Evolutionary conservation across 2,888 invertebrate species (phyloP).

Genomic region (Epistrophe eligans): DNA sequence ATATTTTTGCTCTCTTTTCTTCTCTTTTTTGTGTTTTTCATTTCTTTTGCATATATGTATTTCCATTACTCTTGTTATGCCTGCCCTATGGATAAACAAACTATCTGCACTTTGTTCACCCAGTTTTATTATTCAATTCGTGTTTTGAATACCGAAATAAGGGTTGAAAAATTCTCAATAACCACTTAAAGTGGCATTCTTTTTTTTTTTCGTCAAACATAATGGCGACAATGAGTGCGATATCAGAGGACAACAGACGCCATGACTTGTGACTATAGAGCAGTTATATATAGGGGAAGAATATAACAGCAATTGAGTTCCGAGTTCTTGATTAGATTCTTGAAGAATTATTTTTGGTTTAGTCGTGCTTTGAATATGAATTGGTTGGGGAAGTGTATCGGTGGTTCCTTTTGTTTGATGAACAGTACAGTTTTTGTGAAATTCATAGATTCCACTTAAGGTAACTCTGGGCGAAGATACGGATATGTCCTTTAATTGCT

Average conservation of each 20-base stretch:
- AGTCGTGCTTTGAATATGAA: slow-evolving; percentile 57
- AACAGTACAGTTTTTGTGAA: not conserved
- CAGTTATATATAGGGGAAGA: not conserved
- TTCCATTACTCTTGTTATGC: slow-evolving; percentile 7
- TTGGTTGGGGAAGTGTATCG: not conserved
- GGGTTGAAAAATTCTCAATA: slow-evolving; percentile 51
- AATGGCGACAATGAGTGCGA: slow-evolving; percentile 1
- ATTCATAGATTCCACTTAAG: too few species aligned
- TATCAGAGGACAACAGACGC: not conserved
- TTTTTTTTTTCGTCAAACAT: not conserved
- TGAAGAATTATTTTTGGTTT: slow-evolving; percentile 56
- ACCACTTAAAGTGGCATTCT: slow-evolving; percentile 58
- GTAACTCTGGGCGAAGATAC: too few species aligned
- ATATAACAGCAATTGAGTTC: not conserved
- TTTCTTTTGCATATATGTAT: slow-evolving; percentile 28
- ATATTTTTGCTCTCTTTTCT: slow-evolving; percentile 34
- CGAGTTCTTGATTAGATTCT: slow-evolving; percentile 57
- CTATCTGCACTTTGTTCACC: slow-evolving; percentile 15
- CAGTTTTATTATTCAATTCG: slow-evolving; percentile 63
- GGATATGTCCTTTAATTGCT: too few species aligned
- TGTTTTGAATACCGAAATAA: slow-evolving; percentile 61
- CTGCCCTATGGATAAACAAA: slow-evolving; percentile 31
- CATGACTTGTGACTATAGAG: not conserved
- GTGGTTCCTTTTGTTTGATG: not conserved
- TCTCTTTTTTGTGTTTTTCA: not conserved